phyloP scores from a whole-genome alignment of 1,140 invertebrate genomes.

The Macrobrachium rosenbergii region DNA sequence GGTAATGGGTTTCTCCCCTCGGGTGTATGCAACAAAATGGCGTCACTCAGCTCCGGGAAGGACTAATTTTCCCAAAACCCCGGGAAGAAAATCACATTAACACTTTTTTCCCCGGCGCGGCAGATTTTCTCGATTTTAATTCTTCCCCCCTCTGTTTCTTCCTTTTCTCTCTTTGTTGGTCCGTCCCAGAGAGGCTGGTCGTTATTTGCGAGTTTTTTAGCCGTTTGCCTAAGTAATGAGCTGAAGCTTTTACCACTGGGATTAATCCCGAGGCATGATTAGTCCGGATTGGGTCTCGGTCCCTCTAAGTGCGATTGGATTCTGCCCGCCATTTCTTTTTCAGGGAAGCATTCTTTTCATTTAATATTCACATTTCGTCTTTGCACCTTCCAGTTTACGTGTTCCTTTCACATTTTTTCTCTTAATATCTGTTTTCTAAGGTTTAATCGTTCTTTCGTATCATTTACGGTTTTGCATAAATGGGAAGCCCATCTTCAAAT shows the following conservation, averaged over 20 bases:
- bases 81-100: conserved; percentile 37
- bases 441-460: background rate
- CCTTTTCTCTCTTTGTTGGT: background rate
- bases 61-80: conserved; percentile 42
- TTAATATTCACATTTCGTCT: background rate
- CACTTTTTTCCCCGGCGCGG: conserved; percentile 1
- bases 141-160: background rate
- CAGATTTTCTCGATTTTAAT: conserved; percentile 8
- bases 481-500: background rate
- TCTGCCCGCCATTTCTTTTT: background rate
- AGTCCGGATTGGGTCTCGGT: too few relatives aligned
- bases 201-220: too few relatives aligned
- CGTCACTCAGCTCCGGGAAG: conserved; percentile 36
- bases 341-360: background rate
- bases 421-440: background rate
- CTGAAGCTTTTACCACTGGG: too few relatives aligned
- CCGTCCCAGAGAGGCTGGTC: too few relatives aligned
- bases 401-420: too few relatives aligned
- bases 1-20: conserved; percentile 36
- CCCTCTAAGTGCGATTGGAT: background rate
- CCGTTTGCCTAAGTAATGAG: too few relatives aligned
- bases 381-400: too few relatives aligned
- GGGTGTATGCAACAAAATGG: conserved; percentile 56
- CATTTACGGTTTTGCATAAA: background rate
- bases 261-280: too few relatives aligned